These are phyloP conservation scores for Seriola quinqueradiata DNA, from an alignment of 2,113 vertebrate genomes.

Conservation along the genomic window DNA sequence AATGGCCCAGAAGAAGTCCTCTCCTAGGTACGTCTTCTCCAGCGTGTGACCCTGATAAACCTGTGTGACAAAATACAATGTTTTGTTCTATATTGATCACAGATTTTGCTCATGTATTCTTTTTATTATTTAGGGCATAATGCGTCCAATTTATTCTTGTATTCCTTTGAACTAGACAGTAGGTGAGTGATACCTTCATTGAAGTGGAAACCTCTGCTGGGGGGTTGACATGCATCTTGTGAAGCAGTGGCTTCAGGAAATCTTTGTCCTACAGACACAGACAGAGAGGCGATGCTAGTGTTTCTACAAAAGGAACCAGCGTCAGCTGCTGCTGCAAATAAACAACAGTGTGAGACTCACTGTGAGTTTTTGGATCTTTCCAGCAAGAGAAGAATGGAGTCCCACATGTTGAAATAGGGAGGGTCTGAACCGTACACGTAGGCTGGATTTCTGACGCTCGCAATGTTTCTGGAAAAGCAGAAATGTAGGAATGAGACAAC, in stretches of 20 bases:
- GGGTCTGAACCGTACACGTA: slow-evolving; percentile 96
- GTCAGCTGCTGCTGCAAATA: not conserved
- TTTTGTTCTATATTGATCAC: not conserved
- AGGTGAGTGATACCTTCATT: slow-evolving; percentile 85
- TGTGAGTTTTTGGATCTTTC: slow-evolving; percentile 98
- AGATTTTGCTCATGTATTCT: not conserved
- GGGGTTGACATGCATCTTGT: slow-evolving; percentile 98
- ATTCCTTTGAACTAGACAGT: not conserved
- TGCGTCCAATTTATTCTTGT: not conserved
- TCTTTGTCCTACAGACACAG: slow-evolving; percentile 92
- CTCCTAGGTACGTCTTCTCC: slow-evolving; percentile 97
- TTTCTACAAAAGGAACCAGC: slow-evolving; percentile 30
- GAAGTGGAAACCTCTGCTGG: slow-evolving; percentile 97
- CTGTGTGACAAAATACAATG: slow-evolving; percentile 46
- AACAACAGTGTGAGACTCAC: slow-evolving; percentile 80
- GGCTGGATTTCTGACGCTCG: slow-evolving; percentile 96
- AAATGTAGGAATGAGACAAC: not conserved
- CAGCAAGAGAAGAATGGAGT: slow-evolving; percentile 95
- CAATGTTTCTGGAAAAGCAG: slow-evolving; percentile 90
- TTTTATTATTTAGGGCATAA: not conserved
- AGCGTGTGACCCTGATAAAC: slow-evolving; percentile 97
- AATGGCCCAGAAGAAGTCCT: slow-evolving; percentile 99
- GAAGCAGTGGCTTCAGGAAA: slow-evolving; percentile 97
- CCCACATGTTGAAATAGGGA: slow-evolving; percentile 98
- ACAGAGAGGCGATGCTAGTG: slow-evolving; percentile 12